Conservation (phyloP, 2,113 vertebrate species). For the Phoxinus phoxinus region DNA sequence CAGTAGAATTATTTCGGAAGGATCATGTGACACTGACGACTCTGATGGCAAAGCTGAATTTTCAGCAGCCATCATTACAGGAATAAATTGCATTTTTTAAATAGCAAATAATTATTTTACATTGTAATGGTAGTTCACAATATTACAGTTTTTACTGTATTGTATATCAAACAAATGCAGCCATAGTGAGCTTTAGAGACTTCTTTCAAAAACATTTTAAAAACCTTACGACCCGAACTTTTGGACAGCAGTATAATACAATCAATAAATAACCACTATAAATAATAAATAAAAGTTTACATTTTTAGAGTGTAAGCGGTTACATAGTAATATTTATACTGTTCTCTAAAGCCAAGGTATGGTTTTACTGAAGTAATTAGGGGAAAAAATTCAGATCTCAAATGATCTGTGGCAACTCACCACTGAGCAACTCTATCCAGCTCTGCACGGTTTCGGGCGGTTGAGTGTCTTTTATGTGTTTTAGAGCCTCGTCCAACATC, state of each 20-base stretch:
- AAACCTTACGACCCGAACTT: background rate
- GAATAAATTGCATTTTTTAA: too few relatives aligned
- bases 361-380: background rate
- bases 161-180: background rate
- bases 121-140: background rate
- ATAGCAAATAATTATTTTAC: background rate
- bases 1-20: background rate
- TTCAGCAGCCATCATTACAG: too few relatives aligned
- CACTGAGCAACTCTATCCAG: conserved; percentile 97
- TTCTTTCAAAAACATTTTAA: background rate
- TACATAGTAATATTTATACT: background rate
- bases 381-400: background rate
- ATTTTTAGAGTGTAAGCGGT: background rate
- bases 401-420: conserved; percentile 74
- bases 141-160: background rate
- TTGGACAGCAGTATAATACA: background rate
- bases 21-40: background rate
- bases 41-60: background rate
- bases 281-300: background rate
- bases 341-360: background rate
- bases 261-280: background rate
- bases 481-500: conserved; percentile 93
- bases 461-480: conserved; percentile 95
- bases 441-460: conserved; percentile 96
- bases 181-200: background rate